Evolutionary conservation across 1,140 invertebrate species (phyloP).

Genomic region (Saxidomus purpurata): DNA sequence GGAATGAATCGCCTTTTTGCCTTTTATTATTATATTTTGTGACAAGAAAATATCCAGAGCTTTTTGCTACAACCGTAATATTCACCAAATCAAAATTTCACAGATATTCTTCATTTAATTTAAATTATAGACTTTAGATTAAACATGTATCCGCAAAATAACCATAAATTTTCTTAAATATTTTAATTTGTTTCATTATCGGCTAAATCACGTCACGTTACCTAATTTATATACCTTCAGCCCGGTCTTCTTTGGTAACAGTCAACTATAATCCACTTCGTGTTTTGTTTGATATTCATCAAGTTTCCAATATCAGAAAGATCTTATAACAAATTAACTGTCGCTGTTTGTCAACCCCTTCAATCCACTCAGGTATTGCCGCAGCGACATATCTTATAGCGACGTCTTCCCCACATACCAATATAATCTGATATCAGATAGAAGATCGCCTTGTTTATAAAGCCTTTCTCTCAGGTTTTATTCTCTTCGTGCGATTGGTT

Average conservation of each 20-base stretch:
- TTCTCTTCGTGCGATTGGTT: too few species aligned
- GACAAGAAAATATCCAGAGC: too few species aligned
- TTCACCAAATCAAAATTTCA: too few species aligned
- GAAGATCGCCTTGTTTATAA: background rate
- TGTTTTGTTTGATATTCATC: background rate
- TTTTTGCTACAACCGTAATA: too few species aligned
- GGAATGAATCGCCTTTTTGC: too few species aligned
- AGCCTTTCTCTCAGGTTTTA: too few species aligned
- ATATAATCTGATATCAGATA: background rate
- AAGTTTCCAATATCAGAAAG: background rate
- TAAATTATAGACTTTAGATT: background rate
- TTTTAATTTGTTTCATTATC: background rate
- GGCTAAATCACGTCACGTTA: background rate
- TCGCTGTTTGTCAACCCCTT: background rate
- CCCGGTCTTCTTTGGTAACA: background rate
- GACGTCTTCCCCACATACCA: background rate
- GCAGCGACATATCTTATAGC: background rate
- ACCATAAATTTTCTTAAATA: background rate
- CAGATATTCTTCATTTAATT: too few species aligned
- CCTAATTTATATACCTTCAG: background rate
- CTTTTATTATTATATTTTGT: too few species aligned
- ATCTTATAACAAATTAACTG: background rate
- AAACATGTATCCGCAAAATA: background rate
- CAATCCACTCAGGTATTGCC: background rate
- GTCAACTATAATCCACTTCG: background rate